Conservation (phyloP, 2,888 invertebrate genomes). For the Druceiella hillmani region DNA sequence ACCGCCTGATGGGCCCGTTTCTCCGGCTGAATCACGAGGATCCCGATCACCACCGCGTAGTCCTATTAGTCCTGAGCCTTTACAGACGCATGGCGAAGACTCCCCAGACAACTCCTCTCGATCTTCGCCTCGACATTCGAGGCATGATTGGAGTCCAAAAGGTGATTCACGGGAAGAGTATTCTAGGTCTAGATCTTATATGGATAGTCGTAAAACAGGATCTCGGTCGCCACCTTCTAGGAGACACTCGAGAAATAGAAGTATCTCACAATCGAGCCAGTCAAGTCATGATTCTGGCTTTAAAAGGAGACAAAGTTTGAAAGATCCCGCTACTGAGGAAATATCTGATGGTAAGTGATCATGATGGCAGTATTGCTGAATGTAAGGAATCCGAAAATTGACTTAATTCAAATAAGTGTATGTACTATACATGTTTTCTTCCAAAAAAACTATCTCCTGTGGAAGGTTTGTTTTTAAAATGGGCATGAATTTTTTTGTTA, state of each 20-base stretch:
- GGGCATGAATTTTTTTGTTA: neutral
- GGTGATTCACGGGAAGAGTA: slow-evolving; percentile 43
- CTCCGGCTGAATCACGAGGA: slow-evolving; percentile 8
- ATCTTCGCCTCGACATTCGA: too few relatives aligned
- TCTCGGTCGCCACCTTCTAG: neutral
- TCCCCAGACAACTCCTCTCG: too few relatives aligned
- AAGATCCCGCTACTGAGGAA: slow-evolving; percentile 53
- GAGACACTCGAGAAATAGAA: slow-evolving; percentile 25
- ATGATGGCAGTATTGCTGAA: too few relatives aligned
- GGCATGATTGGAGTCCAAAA: slow-evolving; percentile 40
- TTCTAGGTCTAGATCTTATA: neutral
- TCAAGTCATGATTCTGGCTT: slow-evolving; percentile 44
- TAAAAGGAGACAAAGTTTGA: slow-evolving; percentile 36
- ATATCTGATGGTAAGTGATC: slow-evolving; percentile 57
- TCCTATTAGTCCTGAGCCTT: slow-evolving; percentile 34
- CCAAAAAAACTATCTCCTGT: slow-evolving; percentile 5
- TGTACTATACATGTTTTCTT: neutral
- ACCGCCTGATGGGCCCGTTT: slow-evolving; percentile 1
- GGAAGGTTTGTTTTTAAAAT: slow-evolving; percentile 4
- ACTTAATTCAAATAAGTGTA: slow-evolving; percentile 2
- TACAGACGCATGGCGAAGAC: too few relatives aligned
- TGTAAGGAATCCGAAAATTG: too few relatives aligned
- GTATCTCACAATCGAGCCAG: slow-evolving; percentile 43
- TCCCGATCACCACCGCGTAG: slow-evolving; percentile 24
- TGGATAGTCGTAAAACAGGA: neutral